Percentiles rank a stretch among this genome's conserved stretches.
Conservation (phyloP, 2,113 vertebrate species). For the Syngnathus scovelli region DNA sequence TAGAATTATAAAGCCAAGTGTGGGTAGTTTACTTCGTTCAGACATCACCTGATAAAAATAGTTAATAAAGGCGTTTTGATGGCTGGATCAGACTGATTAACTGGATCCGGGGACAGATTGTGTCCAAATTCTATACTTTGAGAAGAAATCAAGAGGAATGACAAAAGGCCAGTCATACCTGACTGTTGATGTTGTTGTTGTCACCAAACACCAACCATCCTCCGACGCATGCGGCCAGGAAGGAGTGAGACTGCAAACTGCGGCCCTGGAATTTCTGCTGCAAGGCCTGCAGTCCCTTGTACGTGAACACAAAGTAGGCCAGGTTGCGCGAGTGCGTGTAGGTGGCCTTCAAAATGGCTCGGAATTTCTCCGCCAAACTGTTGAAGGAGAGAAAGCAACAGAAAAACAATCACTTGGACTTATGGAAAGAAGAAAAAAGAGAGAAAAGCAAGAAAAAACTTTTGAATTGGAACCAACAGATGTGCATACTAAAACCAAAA, state of each 20-base stretch:
- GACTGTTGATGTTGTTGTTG: constrained; percentile 91
- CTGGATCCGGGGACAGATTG: background rate
- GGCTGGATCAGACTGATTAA: background rate
- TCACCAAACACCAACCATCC: constrained; percentile 86
- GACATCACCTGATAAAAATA: background rate
- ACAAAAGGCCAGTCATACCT: constrained; percentile 70
- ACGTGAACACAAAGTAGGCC: constrained; percentile 87
- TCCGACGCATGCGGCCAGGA: constrained; percentile 86
- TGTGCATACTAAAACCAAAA: background rate
- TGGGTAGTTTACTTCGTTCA: background rate
- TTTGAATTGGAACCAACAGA: background rate
- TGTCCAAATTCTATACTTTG: background rate
- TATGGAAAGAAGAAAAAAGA: background rate
- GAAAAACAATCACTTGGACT: background rate
- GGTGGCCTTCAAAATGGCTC: constrained; percentile 81
- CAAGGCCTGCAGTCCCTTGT: constrained; percentile 82
- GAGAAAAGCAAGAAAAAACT: background rate
- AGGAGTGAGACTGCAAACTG: constrained; percentile 80
- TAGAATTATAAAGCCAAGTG: too few species aligned
- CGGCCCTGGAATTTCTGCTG: constrained; percentile 80
- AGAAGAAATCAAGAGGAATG: background rate
- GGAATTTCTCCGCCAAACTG: constrained; percentile 86
- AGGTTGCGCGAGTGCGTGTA: constrained; percentile 88
- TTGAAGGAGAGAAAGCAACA: constrained; percentile 16
- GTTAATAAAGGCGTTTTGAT: background rate